phyloP scores from a whole-genome alignment of 2,888 invertebrate genomes.

The Onchidella celtica region DNA sequence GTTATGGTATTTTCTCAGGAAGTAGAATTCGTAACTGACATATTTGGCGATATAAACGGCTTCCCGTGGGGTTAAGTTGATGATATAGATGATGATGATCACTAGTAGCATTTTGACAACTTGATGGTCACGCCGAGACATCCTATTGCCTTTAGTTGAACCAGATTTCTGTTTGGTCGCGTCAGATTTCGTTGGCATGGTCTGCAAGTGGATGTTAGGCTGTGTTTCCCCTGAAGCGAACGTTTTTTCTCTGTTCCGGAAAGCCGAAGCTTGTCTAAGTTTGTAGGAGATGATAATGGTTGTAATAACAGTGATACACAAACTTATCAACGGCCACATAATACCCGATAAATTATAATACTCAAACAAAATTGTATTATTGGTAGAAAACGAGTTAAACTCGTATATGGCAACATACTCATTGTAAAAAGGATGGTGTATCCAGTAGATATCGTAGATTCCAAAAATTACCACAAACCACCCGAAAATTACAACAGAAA shows the following conservation, averaged over 20 bases:
- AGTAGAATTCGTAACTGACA: constrained; percentile 22
- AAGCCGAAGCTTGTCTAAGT: neutral
- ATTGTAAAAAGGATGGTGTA: neutral
- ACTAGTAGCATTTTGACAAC: constrained; percentile 33
- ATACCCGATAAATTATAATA: constrained; percentile 2
- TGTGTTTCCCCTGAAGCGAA: neutral
- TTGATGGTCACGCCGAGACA: constrained; percentile 13
- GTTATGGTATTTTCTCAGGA: constrained; percentile 19
- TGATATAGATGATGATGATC: constrained; percentile 18
- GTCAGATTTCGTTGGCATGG: neutral
- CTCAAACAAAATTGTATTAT: neutral
- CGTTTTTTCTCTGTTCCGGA: neutral
- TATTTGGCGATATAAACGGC: constrained; percentile 11
- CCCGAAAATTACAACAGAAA: constrained; percentile 6
- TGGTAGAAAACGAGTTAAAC: neutral
- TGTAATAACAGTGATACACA: neutral
- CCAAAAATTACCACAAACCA: constrained; percentile 11
- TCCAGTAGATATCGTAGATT: constrained; percentile 3
- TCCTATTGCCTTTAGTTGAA: neutral
- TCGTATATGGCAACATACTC: neutral
- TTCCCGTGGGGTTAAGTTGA: constrained; percentile 5
- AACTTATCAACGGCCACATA: neutral
- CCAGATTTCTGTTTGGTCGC: neutral
- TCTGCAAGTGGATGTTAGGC: neutral
- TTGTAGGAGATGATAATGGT: neutral